Percentiles rank a stretch among this genome's conserved stretches.
phyloP scores from a whole-genome alignment of 1,140 invertebrate species.

The Mercenaria mercenaria region DNA sequence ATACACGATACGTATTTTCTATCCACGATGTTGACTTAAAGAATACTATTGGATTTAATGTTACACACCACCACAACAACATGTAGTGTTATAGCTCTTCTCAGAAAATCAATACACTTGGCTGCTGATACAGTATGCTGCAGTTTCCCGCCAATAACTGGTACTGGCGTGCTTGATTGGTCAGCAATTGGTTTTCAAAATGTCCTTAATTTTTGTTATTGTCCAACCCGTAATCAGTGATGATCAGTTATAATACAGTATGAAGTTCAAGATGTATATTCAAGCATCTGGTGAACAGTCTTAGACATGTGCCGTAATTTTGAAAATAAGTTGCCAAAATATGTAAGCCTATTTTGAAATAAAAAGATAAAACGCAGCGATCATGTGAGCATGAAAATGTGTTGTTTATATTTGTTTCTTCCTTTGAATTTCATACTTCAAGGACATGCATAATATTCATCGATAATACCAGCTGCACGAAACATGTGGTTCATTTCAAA shows the following conservation, averaged over 20 bases:
- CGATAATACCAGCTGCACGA: too few species aligned
- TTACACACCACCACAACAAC: conserved; percentile 27
- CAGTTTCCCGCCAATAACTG: conserved; percentile 38
- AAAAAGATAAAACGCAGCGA: too few species aligned
- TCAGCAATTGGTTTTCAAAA: background rate
- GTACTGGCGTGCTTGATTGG: background rate
- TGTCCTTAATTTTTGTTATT: background rate
- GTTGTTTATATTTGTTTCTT: too few species aligned
- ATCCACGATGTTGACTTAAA: conserved; percentile 10
- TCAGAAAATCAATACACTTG: conserved; percentile 35
- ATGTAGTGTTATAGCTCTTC: conserved; percentile 21
- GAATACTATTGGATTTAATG: conserved; percentile 40
- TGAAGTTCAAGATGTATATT: too few species aligned
- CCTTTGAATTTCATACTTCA: too few species aligned
- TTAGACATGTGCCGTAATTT: too few species aligned
- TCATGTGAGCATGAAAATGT: too few species aligned
- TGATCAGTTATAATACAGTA: background rate
- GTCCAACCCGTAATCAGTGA: background rate
- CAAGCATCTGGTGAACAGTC: too few species aligned
- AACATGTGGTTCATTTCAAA: too few species aligned
- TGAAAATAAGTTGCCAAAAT: too few species aligned
- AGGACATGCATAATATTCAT: too few species aligned
- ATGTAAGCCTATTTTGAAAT: too few species aligned
- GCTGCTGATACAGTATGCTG: conserved; percentile 10
- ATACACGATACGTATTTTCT: conserved; percentile 29